Base-by-base conservation (phyloP, 2,113 vertebrate genomes). In the Otis tarda region DNA sequence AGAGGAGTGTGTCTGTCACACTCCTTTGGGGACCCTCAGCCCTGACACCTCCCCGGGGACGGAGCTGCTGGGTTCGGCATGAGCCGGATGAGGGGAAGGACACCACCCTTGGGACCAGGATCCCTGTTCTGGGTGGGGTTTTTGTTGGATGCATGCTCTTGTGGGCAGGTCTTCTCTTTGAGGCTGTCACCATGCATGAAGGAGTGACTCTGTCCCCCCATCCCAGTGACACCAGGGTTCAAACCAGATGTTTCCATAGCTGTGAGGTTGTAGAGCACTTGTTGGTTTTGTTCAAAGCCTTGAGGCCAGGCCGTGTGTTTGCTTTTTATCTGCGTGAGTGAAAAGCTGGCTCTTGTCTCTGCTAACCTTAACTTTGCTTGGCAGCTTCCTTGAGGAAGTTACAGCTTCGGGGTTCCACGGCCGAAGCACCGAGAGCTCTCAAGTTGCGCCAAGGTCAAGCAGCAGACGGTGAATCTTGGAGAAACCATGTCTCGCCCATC, bases 361-460 rank as follows among this genome's bases (percentile, higher is more conserved):
- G 7, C 50, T 90, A 87, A 97, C 80, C 47, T 79, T 12, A 10
- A 7, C 30, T 94, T 82, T 96, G 23, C 70, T 85, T 57, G 39
- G 93, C 97, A 98, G 98, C 94, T 98, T 98, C 95, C 97, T 98
- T 28, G 98, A 98, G 94, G 98, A 98, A 83, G 98, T 98, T 2
- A 92, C 97, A 23, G 89, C 98, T 3, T 75, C 98, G 0, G 98
- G 98, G 13, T 94, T 98, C 93, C 97, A 96, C 2, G 95, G 97
- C 61, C 96, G 97, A 5, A 61, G 96, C 77, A 6, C 81, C 1
- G 98, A 98, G 82, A 80, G 79, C 69, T 93, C 96, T 9, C 98
- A 98, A 0, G 83, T 18, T 3, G 6, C 92, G 0, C 67, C 89
- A 0, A 93, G 97, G 87, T 91, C 97, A 5, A 90, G 97, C 23